Base-by-base conservation (phyloP, 2,797 vertebrate species). In the Carcharodon carcharias region DNA sequence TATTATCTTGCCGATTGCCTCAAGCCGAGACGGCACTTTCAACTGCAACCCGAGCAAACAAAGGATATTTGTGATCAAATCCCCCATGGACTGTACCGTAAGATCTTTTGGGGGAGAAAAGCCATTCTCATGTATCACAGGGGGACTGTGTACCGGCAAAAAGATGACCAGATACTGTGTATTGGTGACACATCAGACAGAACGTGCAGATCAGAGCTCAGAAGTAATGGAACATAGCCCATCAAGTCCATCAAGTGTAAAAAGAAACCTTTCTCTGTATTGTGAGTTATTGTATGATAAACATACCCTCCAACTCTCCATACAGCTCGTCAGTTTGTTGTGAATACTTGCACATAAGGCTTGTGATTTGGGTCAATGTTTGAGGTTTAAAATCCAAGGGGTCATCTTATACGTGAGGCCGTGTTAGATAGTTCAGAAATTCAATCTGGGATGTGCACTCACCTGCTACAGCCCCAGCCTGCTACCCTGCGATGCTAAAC, bases 1-100 rank as follows among this genome's bases (percentile, higher is more conserved):
- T 40, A 97, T 97, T 96, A 96, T 97, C 96, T 96, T 61, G 65
- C 96, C 56, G 96, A 97, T 96, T 96, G 40, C 96, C 96, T 97
- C 23, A 65, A 97, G 92, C 96, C 80, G 80, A 96, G 96, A 96
- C 96, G 97, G 96, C n/a, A 96, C 50, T 96, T 96, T 69, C 92
- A 96, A 96, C 96, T 5, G 96, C 97, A 96, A 9, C 26, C 26
- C 77, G 96, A 4, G 96, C 8, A 18, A 96, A 96, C 95, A 96
- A 96, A 65, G 96, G 71, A 67, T 96, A 96, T 96, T 97, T 96
- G 89, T 96, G 9, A 18, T 95, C 96, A 65, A 56, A 96, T 85
- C 96, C 96, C 89, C 95, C 95, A 96, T 96, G 96, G 91, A 21
- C 80, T 67, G 40, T 96, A 67, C 45, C 67, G 97, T 95, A 96